Evolutionary conservation across 1,140 invertebrate genomes (phyloP).

Genomic region (Magallana gigas): DNA sequence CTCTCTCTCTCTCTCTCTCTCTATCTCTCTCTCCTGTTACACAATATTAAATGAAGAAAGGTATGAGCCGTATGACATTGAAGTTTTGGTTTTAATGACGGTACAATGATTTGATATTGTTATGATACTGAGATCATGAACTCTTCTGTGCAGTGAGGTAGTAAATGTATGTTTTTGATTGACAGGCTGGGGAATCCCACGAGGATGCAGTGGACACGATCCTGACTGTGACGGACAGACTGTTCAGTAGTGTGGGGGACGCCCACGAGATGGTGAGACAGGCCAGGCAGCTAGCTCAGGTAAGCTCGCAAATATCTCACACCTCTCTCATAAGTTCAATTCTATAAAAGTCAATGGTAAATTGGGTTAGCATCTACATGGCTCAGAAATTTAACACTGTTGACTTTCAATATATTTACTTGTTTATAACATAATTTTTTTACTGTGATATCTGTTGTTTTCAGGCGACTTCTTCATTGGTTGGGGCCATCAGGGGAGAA

Average conservation of each 20-base stretch:
- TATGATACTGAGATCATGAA: too few relatives aligned
- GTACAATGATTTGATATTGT: too few relatives aligned
- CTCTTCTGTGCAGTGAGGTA: neutral
- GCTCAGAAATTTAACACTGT: too few relatives aligned
- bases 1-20: too few relatives aligned
- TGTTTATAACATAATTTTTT: neutral
- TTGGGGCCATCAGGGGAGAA: conserved; percentile 96
- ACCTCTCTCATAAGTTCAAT: too few relatives aligned
- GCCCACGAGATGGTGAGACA: conserved; percentile 95
- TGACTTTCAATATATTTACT: too few relatives aligned
- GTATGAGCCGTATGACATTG: conserved; percentile 50
- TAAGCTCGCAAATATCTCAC: conserved; percentile 51
- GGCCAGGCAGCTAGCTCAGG: conserved; percentile 91
- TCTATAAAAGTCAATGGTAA: too few relatives aligned
- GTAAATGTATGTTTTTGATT: neutral
- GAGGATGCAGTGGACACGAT: conserved; percentile 94
- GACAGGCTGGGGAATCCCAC: conserved; percentile 78
- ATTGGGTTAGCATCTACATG: too few relatives aligned
- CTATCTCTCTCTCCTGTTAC: too few relatives aligned
- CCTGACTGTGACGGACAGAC: conserved; percentile 91
- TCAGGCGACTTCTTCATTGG: conserved; percentile 93
- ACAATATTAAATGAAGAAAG: too few relatives aligned
- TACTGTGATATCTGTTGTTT: conserved; percentile 46
- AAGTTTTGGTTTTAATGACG: too few relatives aligned
- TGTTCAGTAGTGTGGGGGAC: conserved; percentile 91